Conservation (phyloP, 2,797 vertebrate genomes). For the Enteromius argenteus region DNA sequence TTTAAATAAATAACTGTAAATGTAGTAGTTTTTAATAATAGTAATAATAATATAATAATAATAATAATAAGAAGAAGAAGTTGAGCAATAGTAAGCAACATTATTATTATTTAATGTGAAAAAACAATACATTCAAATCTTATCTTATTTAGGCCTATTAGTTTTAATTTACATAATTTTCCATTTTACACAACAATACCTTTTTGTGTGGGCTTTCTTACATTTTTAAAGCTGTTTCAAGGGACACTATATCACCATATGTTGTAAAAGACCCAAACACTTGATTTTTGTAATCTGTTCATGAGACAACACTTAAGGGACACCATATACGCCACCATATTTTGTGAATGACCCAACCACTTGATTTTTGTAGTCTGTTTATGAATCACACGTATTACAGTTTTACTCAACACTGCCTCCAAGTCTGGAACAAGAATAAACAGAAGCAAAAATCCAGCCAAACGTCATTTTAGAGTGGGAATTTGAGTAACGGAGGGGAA, state of each 20-base stretch:
- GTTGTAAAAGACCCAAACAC: neutral
- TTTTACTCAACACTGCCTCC: constrained; percentile 6
- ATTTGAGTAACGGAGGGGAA: constrained; percentile 7
- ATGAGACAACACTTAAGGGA: neutral
- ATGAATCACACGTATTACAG: neutral
- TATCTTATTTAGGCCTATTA: neutral
- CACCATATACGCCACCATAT: neutral
- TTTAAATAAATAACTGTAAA: neutral
- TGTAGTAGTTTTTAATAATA: neutral
- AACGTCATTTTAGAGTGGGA: constrained; percentile 16
- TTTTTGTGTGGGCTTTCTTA: neutral
- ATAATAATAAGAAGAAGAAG: neutral
- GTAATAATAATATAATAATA: neutral
- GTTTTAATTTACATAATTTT: neutral
- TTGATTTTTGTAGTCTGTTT: neutral
- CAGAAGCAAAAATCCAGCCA: constrained; percentile 17
- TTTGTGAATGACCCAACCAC: neutral
- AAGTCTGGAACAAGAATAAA: constrained; percentile 36
- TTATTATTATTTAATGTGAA: neutral
- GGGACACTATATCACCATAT: neutral
- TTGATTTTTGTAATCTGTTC: neutral
- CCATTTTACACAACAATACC: neutral
- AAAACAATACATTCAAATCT: neutral
- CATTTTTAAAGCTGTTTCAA: neutral
- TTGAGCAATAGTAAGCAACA: neutral